Percentiles rank a stretch among this genome's conserved stretches.
These are phyloP conservation scores for Stratiomys singularior DNA, from an alignment of 2,888 invertebrate genomes.

Conservation along the genomic window DNA sequence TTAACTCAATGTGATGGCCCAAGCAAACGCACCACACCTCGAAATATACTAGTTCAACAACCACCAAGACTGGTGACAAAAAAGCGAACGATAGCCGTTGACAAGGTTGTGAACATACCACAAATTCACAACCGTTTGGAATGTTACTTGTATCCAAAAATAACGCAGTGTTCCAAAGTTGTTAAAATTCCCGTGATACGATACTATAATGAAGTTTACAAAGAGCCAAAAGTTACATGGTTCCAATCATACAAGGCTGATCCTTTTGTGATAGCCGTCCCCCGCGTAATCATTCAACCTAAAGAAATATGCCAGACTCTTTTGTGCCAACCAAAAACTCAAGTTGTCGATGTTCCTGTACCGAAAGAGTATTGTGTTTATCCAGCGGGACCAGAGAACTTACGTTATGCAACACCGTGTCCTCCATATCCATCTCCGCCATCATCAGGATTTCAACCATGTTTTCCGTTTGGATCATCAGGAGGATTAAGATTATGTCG, in stretches of 20 bases:
- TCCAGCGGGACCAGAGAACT: slow-evolving; percentile 56
- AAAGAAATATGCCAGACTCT: slow-evolving; percentile 62
- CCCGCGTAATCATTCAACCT: slow-evolving; percentile 61
- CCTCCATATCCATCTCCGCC: slow-evolving; percentile 58
- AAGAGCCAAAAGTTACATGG: slow-evolving; percentile 61
- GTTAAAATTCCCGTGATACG: slow-evolving; percentile 21
- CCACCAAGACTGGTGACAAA: slow-evolving; percentile 61
- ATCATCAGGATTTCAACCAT: slow-evolving; percentile 48
- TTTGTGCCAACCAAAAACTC: slow-evolving; percentile 62
- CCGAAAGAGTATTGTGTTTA: slow-evolving; percentile 62
- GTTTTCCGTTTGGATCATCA: slow-evolving; percentile 55
- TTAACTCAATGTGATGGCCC: slow-evolving; percentile 61
- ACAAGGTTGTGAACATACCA: slow-evolving; percentile 60
- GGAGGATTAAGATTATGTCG: slow-evolving; percentile 55
- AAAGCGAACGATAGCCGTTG: slow-evolving; percentile 61
- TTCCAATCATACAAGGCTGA: slow-evolving; percentile 61
- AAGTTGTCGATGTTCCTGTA: slow-evolving; percentile 62
- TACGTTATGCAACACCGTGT: slow-evolving; percentile 54
- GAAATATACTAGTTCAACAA: slow-evolving; percentile 62
- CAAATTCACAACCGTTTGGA: slow-evolving; percentile 59
- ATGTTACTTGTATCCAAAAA: background rate
- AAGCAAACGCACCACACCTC: slow-evolving; percentile 60
- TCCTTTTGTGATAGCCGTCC: slow-evolving; percentile 62
- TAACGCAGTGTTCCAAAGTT: slow-evolving; percentile 2
- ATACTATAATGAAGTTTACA: slow-evolving; percentile 1